Base-by-base conservation (phyloP, 2,113 vertebrate genomes). In the Ptilorrhoa leucosticta region DNA sequence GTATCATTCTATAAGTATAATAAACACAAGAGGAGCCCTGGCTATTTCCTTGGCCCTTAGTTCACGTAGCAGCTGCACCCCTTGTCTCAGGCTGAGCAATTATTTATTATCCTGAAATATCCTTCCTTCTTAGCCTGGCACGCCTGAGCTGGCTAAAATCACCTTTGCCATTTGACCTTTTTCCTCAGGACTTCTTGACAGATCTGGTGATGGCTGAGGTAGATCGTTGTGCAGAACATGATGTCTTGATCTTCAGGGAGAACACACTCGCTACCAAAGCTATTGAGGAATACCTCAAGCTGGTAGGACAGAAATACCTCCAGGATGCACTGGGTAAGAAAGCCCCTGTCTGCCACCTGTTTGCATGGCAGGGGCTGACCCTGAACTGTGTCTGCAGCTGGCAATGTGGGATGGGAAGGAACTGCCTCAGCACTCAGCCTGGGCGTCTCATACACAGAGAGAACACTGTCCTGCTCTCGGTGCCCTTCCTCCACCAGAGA, bases 181-280 rank as follows among this genome's bases (percentile, higher is more conserved):
- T 85, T 87, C 89, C 30, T 76, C 96, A 99, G 99, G 99, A 99
- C 97, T 99, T 99, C 96, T 97, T 99, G 87, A 99, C 99, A 0
- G 99, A 99, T 94, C 96, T 99, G 96, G 99, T 99, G 96, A 99
- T 99, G 99, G 99, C 99, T 3, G 99, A 99, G 95, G 98, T 99
- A 31, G 99, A 99, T 89, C 99, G 99, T 26, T 99, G 99, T 75
- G 99, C 98, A 27, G 99, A 99, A 24, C 99, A 99, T 7, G 99
- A 99, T 23, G 99, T 99, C 63, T 97, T 99, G 96, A 99, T 99
- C 98, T 99, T 99, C 98, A 98, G 99, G 96, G 99, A 99, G 97
- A 99, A 99, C 97, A 99, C 99, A 2, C 98, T 99, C 42, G 99
- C 99, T 88, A 99, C 99, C 95, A 99, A 99, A 97, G 98, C 99